These are phyloP conservation scores for Ptilonorhynchus violaceus DNA, from an alignment of 2,113 vertebrate species.

Conservation along the genomic window DNA sequence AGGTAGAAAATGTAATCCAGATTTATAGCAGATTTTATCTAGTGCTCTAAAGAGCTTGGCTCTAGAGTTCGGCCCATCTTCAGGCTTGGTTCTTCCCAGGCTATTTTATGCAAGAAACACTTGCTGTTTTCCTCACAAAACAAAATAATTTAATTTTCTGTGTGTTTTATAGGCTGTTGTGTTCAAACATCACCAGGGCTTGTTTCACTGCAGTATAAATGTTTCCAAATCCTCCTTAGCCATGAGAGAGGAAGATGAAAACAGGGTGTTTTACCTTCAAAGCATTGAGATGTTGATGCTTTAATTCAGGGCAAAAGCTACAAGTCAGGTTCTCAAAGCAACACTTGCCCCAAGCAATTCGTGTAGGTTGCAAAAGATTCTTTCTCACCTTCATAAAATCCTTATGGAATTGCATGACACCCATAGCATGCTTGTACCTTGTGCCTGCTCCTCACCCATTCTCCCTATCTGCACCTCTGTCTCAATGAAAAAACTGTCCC, in stretches of 20 bases:
- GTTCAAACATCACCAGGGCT: background rate
- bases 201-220: background rate
- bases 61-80: background rate
- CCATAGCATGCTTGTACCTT: accelerated
- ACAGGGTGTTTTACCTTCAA: background rate
- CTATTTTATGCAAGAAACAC: background rate
- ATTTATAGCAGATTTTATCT: background rate
- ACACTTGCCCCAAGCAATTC: background rate
- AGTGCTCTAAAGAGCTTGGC: background rate
- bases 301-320: background rate
- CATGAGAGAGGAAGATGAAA: background rate
- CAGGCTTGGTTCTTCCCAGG: background rate
- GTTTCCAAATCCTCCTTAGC: background rate
- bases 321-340: background rate
- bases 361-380: background rate
- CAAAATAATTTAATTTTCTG: background rate
- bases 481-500: background rate
- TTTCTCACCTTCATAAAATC: background rate
- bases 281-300: background rate
- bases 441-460: background rate
- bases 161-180: background rate
- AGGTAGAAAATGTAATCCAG: background rate
- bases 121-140: background rate
- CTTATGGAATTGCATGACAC: background rate
- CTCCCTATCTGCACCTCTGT: background rate